Base-by-base conservation (phyloP, 23 tunicate genomes). In the Halocynthia roretzi region DNA sequence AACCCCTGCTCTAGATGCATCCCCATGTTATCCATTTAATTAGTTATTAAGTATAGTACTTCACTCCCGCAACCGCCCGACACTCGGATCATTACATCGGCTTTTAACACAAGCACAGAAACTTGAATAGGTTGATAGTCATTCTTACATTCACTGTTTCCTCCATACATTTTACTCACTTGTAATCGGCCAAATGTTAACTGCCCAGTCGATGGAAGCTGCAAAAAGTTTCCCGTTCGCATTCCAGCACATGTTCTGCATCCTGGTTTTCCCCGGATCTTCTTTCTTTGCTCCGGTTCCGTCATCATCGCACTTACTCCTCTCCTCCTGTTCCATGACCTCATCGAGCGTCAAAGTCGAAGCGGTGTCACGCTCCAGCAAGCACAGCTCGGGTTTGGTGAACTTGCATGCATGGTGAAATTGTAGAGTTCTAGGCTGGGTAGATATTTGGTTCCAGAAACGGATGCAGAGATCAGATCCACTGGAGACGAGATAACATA, bases 151-250 rank as follows among this genome's bases (percentile, higher is more conserved):
- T 60, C n/a, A 15, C 1, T 15, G 11, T 60, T 15, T 19, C 71
- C 2, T 40, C 57, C 14, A 15, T 31, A 31, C 2, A 31, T 31
- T 4, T 4, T 18, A 61, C 76, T 68, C 31, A 90, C 97, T 87
- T 77, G 97, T 55, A 40, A 76, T 80, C 5, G 92, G 85, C 85
- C 84, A 86, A 40, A 92, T 76, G 52, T 92, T 83, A 71, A 92
- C 71, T 48, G 88, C 84, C 61, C 80, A 50, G 14, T 78, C 85
- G 0, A 77, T 71, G 8, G 87, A 78, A 57, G 88, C 92, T 6
- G 98, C 98, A 72, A 92, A 74, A 0, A 86, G 75, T 77, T 82
- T 82, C 60, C 98, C 98, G 75, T 61, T 92, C 44, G 85, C 79
- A 54, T 82, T 92, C 98, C 98, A 92, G 68, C 82, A 77, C 7